phyloP scores from a whole-genome alignment of 2,113 vertebrate species.

The Hippocampus abdominalis region DNA sequence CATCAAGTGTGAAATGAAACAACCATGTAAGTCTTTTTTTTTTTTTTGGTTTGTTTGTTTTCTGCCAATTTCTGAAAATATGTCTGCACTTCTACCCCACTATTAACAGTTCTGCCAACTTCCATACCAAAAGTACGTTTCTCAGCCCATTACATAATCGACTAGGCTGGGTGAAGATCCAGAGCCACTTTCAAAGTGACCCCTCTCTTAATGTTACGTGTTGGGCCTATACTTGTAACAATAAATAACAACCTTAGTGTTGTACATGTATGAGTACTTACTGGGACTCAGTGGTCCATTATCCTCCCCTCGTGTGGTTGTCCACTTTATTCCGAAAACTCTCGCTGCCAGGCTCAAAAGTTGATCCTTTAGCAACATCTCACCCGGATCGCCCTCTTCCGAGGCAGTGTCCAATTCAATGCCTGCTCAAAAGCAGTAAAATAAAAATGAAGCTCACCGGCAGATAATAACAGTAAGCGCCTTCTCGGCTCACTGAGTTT shows the following conservation, averaged over 20 bases:
- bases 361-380: slow-evolving; percentile 77
- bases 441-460: background rate
- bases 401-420: slow-evolving; percentile 79
- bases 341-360: slow-evolving; percentile 79
- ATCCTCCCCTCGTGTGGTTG: slow-evolving; percentile 68
- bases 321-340: slow-evolving; percentile 77
- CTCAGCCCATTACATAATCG: background rate
- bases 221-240: too few relatives aligned
- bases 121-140: background rate
- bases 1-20: background rate
- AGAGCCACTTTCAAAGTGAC: background rate
- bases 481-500: background rate
- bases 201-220: too few relatives aligned
- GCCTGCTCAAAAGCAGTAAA: slow-evolving; percentile 64
- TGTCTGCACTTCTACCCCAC: background rate
- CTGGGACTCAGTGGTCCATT: slow-evolving; percentile 71
- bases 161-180: background rate
- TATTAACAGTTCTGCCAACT: background rate
- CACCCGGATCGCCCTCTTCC: slow-evolving; percentile 70
- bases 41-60: background rate
- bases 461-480: background rate
- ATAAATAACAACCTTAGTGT: background rate
- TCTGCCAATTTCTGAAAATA: background rate
- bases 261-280: slow-evolving; percentile 58
- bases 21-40: background rate